Evolutionary conservation across 2,113 vertebrate genomes (phyloP), one percentile per base, ranked within the genome.

Genomic region (Lagenorhynchus albirostris): DNA sequence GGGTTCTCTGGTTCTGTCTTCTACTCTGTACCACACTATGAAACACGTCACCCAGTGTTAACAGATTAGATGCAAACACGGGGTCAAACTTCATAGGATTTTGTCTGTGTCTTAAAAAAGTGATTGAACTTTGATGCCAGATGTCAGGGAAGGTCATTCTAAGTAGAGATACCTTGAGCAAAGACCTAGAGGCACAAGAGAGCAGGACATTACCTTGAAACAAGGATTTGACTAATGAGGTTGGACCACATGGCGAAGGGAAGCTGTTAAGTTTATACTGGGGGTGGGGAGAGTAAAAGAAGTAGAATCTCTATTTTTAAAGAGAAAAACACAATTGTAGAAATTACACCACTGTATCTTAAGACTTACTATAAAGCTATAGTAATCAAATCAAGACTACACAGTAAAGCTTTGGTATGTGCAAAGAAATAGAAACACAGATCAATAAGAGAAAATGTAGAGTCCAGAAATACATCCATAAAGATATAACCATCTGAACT

Each of bases 201-300:
- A 87, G 62, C 13, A 77, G 31, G 2, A 29, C 44, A 53, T 17
- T 58, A 62, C 53, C 73, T 65, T 18, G 25, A 63, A 10, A 80
- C 2, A 80, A 80, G 15, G 18, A 33, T 68, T 85, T 31, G 8
- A 26, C 23, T 85, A 71, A 14, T 8, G 15, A 26, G 17, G 18
- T 6, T 68, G 0, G 10, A 47, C n/a, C 4, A 18, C 1, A 0
- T 11, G 20, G 13, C 21, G 2, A 29, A 89, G 17, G 17, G 31
- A 2, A 89, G n/a, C 20, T 47, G 12, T n/a, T n/a, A 73, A 44
- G 6, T 86, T 89, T 71, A 47, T 36, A 67, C 21, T 14, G 25
- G 23, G 6, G 1, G 18, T 17, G 9, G 18, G 18, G 6, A 20
- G n/a, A 8, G 17, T 10, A n/a, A 70, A 91, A 13, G 62, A 85